Conservation (phyloP, 2,888 invertebrate genomes). For the Limnephilus rhombicus region DNA sequence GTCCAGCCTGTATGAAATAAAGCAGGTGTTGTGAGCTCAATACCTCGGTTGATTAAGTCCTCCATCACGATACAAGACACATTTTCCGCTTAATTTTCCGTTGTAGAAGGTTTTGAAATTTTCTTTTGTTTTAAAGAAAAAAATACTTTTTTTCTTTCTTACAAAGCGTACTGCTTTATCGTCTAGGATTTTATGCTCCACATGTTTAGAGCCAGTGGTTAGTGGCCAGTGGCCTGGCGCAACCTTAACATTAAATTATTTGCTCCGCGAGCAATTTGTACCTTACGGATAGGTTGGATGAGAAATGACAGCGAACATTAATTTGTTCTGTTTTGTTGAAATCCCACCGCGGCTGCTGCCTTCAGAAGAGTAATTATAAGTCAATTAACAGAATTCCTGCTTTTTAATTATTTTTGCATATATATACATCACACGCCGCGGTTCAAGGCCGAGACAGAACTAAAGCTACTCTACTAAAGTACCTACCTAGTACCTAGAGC, state of each 20-base stretch:
- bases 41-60: no score
- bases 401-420: constrained; percentile 34
- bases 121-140: no score
- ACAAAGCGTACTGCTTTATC: background rate
- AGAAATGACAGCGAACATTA: constrained; percentile 28
- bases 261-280: constrained; percentile 4
- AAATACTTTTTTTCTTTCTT: background rate
- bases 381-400: constrained; percentile 18
- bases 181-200: background rate
- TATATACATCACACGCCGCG: background rate
- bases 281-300: background rate
- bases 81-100: no score
- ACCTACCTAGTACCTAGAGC: no score
- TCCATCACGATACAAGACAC: no score
- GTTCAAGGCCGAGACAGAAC: constrained; percentile 9
- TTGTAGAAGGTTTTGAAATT: no score
- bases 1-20: no score
- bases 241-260: constrained; percentile 17
- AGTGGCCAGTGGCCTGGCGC: background rate
- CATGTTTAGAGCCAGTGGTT: background rate
- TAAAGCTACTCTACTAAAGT: background rate
- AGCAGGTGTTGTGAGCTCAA: no score
- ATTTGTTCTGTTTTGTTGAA: constrained; percentile 11
- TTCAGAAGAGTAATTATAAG: constrained; percentile 34
- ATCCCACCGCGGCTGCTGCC: background rate